These are phyloP conservation scores for Rhinatrema bivittatum DNA, from an alignment of 2,797 vertebrate genomes.

Conservation along the genomic window DNA sequence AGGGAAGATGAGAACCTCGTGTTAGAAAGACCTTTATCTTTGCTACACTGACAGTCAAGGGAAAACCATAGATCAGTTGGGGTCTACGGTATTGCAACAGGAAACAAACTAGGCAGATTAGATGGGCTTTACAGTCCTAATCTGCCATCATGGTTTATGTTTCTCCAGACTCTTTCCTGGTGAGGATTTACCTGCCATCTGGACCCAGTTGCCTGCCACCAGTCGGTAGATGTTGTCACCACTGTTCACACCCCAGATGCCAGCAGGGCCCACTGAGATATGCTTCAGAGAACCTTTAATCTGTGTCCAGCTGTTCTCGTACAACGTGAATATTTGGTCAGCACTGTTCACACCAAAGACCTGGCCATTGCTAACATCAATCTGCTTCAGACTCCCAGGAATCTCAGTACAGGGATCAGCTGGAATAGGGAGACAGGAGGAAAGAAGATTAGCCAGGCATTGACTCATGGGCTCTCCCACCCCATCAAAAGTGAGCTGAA, in stretches of 20 bases:
- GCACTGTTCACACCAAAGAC: background rate
- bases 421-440: background rate
- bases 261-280: background rate
- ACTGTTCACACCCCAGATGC: conserved; percentile 1
- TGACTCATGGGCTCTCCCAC: background rate
- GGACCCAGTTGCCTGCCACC: background rate
- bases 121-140: too few relatives aligned
- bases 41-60: too few relatives aligned
- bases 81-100: background rate
- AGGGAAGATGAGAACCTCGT: too few relatives aligned
- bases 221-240: background rate
- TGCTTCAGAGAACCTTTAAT: background rate
- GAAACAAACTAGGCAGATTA: too few relatives aligned
- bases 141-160: background rate
- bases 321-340: background rate
- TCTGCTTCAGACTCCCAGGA: background rate
- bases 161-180: background rate
- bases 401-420: background rate
- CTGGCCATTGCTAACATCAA: background rate
- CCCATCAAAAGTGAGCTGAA: too few relatives aligned
- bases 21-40: too few relatives aligned
- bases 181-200: background rate
- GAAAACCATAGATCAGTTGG: too few relatives aligned
- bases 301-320: background rate
- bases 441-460: background rate